Evolutionary conservation across 2,888 invertebrate species (phyloP).

Genomic region (Ischnus inquisitorius): DNA sequence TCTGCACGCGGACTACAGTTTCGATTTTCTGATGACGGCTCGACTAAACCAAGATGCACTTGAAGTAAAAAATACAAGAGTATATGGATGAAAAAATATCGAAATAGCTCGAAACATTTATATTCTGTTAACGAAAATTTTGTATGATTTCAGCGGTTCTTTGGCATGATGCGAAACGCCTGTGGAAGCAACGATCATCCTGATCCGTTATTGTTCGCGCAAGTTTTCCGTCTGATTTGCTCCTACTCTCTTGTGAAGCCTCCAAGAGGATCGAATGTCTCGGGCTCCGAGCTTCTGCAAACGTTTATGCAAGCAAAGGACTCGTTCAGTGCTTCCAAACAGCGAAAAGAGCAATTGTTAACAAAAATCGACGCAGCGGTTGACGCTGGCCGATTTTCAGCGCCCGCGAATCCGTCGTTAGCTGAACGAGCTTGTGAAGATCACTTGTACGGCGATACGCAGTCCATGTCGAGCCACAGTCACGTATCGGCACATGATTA

Average conservation of each 20-base stretch:
- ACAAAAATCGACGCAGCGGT: conserved; percentile 50
- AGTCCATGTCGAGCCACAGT: conserved; percentile 29
- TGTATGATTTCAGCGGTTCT: conserved; percentile 65
- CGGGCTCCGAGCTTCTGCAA: conserved; percentile 62
- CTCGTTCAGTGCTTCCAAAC: conserved; percentile 28
- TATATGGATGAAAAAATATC: too few species aligned
- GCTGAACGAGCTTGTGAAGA: background rate
- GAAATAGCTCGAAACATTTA: conserved; percentile 12
- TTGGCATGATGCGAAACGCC: conserved; percentile 66
- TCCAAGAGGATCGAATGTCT: conserved; percentile 69
- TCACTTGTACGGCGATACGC: conserved; percentile 37
- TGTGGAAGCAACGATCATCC: conserved; percentile 52
- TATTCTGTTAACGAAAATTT: background rate
- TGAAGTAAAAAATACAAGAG: conserved; percentile 57
- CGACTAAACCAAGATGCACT: conserved; percentile 70
- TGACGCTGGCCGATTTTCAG: conserved; percentile 43
- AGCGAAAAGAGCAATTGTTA: conserved; percentile 35
- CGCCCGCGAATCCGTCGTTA: conserved; percentile 18
- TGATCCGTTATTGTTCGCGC: conserved; percentile 56
- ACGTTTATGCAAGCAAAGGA: conserved; percentile 59
- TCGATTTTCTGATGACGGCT: conserved; percentile 68
- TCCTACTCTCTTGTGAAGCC: conserved; percentile 70
- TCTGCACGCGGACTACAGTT: conserved; percentile 40
- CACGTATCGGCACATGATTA: conserved; percentile 56
- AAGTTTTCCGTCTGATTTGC: conserved; percentile 68